Evolutionary conservation across 2,113 vertebrate genomes (phyloP).

Genomic region (Suricata suricatta): DNA sequence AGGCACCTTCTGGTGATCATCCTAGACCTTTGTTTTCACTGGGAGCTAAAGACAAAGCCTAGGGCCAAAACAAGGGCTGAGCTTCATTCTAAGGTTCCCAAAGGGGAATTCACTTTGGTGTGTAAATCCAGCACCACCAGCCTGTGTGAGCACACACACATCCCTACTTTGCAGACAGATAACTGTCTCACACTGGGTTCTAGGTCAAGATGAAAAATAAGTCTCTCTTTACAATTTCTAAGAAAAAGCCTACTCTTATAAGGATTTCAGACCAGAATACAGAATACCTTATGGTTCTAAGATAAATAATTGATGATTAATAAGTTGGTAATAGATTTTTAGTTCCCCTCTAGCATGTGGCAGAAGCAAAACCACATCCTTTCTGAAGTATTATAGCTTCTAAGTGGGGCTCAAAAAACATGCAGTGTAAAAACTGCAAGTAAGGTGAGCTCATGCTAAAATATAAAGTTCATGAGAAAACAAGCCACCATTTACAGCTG

Average conservation of each 20-base stretch:
- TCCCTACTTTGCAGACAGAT: background rate
- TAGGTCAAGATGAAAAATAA: background rate
- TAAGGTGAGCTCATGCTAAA: background rate
- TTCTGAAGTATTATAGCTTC: background rate
- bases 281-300: background rate
- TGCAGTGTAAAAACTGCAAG: background rate
- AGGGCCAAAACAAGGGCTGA: background rate
- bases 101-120: background rate
- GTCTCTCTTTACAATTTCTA: background rate
- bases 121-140: background rate
- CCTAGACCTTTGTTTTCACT: background rate
- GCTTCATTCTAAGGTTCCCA: background rate
- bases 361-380: background rate
- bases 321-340: conserved; percentile 25
- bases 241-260: background rate
- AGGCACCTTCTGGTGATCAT: background rate
- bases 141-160: background rate
- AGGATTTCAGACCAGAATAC: background rate
- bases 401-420: background rate
- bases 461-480: background rate
- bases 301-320: background rate
- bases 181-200: background rate
- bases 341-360: background rate
- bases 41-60: background rate
- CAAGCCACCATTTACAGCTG: background rate